A percentile compares a stretch with the other conserved stretches of the same genome.
Evolutionary conservation across 2,888 invertebrate genomes (phyloP).

Genomic region (Drosophila picticornis): DNA sequence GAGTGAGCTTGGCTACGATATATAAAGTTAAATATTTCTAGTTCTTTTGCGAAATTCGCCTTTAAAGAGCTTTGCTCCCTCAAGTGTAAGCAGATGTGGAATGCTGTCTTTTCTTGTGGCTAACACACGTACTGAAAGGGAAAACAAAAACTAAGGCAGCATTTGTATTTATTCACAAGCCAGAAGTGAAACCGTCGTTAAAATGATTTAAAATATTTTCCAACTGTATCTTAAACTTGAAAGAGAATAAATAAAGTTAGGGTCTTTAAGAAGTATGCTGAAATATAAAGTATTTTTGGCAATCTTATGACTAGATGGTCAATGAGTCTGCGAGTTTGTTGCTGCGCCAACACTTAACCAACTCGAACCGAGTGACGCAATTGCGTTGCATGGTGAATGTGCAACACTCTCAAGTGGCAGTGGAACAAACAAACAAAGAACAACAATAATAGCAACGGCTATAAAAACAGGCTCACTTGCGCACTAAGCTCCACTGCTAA

Average conservation of each 20-base stretch:
- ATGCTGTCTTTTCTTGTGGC: background rate
- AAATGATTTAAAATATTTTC: background rate
- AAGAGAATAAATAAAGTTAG: background rate
- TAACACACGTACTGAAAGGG: background rate
- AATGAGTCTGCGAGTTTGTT: background rate
- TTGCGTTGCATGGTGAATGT: constrained; percentile 15
- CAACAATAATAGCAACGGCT: constrained; percentile 29
- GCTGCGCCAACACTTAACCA: background rate
- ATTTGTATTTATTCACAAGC: background rate
- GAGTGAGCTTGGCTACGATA: background rate
- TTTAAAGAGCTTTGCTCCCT: background rate
- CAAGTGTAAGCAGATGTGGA: background rate
- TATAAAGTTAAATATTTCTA: background rate
- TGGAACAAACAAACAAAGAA: background rate
- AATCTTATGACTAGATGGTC: background rate
- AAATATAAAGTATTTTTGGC: background rate
- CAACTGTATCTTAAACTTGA: background rate
- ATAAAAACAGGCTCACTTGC: constrained; percentile 64
- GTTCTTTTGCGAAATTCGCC: background rate
- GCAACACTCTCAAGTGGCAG: constrained; percentile 23
- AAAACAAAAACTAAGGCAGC: background rate
- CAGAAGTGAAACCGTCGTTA: background rate
- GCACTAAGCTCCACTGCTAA: constrained; percentile 68
- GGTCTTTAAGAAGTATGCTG: background rate
- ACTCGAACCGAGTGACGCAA: background rate